phyloP scores from a whole-genome alignment of 2,888 invertebrate genomes.

The Acanthoscelides obtectus region DNA sequence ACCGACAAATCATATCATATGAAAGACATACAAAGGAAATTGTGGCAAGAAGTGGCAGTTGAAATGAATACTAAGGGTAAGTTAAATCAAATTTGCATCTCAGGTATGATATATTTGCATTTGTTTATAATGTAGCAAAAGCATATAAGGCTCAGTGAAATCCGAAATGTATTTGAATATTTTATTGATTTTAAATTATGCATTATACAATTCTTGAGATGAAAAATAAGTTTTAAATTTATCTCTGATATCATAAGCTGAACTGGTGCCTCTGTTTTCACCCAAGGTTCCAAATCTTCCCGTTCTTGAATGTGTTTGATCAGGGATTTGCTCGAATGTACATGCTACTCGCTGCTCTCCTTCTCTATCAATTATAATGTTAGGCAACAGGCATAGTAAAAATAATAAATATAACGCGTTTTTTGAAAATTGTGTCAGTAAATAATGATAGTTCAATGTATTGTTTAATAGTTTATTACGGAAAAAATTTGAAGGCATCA shows the following conservation, averaged over 20 bases:
- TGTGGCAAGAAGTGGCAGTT: constrained; percentile 11
- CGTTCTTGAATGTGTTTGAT: constrained; percentile 8
- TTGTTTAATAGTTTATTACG: too few species aligned
- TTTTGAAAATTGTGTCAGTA: too few species aligned
- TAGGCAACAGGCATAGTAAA: constrained; percentile 18
- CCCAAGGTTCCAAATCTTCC: constrained; percentile 11
- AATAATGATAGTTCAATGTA: too few species aligned
- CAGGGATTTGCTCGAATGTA: constrained; percentile 9
- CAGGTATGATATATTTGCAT: too few species aligned
- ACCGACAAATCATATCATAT: constrained; percentile 4
- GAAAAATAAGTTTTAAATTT: constrained; percentile 11
- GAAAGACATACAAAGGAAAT: constrained; percentile 10
- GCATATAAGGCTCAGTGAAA: neutral
- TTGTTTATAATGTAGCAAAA: too few species aligned
- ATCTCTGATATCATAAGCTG: constrained; percentile 11
- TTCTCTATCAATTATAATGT: constrained; percentile 18
- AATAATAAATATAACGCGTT: too few species aligned
- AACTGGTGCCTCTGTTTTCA: constrained; percentile 9
- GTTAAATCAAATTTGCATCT: constrained; percentile 1
- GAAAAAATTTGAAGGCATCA: too few species aligned
- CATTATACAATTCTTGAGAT: constrained; percentile 10
- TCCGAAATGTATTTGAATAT: neutral
- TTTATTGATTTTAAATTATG: constrained; percentile 3
- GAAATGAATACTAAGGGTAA: constrained; percentile 10
- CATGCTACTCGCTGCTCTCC: constrained; percentile 9